These are phyloP conservation scores for Cacoxenus indagator DNA, from an alignment of 2,888 invertebrate genomes.

Conservation along the genomic window DNA sequence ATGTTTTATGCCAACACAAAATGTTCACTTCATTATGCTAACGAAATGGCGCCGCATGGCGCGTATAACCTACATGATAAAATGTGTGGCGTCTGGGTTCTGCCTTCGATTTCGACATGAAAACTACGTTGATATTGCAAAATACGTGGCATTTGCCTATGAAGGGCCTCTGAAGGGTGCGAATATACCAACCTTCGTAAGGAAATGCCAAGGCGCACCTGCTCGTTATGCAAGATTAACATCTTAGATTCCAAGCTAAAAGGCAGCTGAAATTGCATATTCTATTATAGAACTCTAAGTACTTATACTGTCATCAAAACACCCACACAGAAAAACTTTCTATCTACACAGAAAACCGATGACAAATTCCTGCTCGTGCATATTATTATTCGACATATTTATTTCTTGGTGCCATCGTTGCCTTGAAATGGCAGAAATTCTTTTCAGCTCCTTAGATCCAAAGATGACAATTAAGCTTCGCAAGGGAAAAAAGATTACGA, in stretches of 20 bases:
- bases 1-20: too few species aligned
- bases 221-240: too few species aligned
- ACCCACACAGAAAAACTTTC: not conserved
- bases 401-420: not conserved
- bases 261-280: too few species aligned
- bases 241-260: too few species aligned
- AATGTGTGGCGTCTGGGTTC: too few species aligned
- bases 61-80: too few species aligned
- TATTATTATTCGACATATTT: constrained; percentile 30
- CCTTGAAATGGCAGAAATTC: constrained; percentile 26
- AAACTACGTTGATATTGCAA: too few species aligned
- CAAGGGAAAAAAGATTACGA: constrained; percentile 35
- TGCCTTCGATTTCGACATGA: too few species aligned
- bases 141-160: not conserved
- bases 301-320: not conserved
- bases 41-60: too few species aligned
- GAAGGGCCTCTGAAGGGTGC: not conserved
- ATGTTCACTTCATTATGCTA: too few species aligned
- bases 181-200: not conserved
- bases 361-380: constrained; percentile 54
- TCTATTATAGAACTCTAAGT: not conserved
- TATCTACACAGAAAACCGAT: constrained; percentile 46
- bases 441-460: constrained; percentile 34
- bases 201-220: not conserved
- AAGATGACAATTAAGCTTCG: constrained; percentile 36